Evolutionary conservation across 2,797 vertebrate species (phyloP).

Genomic region (Pagetopsis macropterus): DNA sequence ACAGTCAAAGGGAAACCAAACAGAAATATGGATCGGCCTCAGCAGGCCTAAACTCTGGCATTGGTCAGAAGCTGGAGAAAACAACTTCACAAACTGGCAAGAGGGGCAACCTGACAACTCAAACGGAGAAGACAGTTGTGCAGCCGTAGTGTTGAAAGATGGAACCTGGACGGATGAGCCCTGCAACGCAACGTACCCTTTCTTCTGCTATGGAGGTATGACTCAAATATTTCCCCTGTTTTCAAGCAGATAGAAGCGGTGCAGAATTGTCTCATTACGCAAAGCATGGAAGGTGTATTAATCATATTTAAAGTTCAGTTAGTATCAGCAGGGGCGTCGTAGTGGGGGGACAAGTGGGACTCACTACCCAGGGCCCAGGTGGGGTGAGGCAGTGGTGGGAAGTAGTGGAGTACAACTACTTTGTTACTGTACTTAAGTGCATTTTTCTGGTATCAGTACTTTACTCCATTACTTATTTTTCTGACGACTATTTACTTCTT

Average conservation of each 20-base stretch:
- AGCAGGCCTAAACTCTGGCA: rapidly evolving
- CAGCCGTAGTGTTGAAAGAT: not conserved
- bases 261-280: not conserved
- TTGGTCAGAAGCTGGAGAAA: not conserved
- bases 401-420: too few relatives aligned
- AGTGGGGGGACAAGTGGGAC: too few relatives aligned
- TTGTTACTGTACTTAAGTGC: too few relatives aligned
- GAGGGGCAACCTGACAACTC: not conserved
- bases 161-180: slow-evolving; percentile 26
- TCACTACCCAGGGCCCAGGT: too few relatives aligned
- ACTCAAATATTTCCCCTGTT: not conserved
- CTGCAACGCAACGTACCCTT: not conserved
- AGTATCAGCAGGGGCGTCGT: too few relatives aligned
- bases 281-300: not conserved
- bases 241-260: not conserved
- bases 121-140: not conserved
- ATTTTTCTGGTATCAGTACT: too few relatives aligned
- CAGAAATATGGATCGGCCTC: slow-evolving; percentile 27
- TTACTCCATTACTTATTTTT: too few relatives aligned
- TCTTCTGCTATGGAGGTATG: slow-evolving; percentile 21
- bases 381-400: too few relatives aligned
- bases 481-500: too few relatives aligned
- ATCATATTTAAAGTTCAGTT: not conserved
- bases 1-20: rapidly evolving
- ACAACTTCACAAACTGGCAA: not conserved